Base-by-base conservation (phyloP, 30 jellyfish, hydroid and myxozoan species). In the Chrysaora quinquecirrha region DNA sequence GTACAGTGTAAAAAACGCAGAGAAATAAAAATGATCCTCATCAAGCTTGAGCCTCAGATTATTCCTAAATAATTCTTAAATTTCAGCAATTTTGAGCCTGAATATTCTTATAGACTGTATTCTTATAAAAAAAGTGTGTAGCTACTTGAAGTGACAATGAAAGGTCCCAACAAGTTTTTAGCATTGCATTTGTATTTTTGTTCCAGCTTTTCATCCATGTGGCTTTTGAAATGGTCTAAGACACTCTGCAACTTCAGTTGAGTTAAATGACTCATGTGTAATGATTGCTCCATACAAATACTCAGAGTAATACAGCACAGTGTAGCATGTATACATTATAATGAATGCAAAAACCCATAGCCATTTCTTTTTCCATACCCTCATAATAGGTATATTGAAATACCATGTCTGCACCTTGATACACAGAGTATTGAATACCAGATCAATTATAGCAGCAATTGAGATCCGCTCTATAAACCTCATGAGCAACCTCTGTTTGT, bases 351-450 rank as follows among this genome's bases (percentile, higher is more conserved):
- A 10, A 0, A 82, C 25, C 85, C 85, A 82, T 85, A 73, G 62
- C 92, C 92, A 82, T 19, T 74, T 82, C 33, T 58, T 54, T 33
- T 67, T 69, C 92, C 92, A 82, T 18, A 82, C 85, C 0, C 85
- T 82, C n/a, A 82, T 70, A 20, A 82, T 79, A 1, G 92, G 92
- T 1, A 82, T 68, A 63, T 82, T 82, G 80, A 67, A 82, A 10
- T 82, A 68, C 49, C 66, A 82, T 54, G 92, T 82, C 25, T 48
- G 85, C 21, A 82, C 82, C 38, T 82, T 33, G 29, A 71, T 62
- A 1, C 76, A 34, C 1, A 58, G 11, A 10, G 66, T 60, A 58
- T 82, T 82, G 58, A 82, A 82, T 34, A 38, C 56, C 14, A 82
- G 28, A 22, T 82, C 92, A 21, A 82, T 70, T 1, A 43, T 6